These are phyloP conservation scores for Etheostoma spectabile DNA, from an alignment of 2,113 vertebrate genomes.

Conservation along the genomic window DNA sequence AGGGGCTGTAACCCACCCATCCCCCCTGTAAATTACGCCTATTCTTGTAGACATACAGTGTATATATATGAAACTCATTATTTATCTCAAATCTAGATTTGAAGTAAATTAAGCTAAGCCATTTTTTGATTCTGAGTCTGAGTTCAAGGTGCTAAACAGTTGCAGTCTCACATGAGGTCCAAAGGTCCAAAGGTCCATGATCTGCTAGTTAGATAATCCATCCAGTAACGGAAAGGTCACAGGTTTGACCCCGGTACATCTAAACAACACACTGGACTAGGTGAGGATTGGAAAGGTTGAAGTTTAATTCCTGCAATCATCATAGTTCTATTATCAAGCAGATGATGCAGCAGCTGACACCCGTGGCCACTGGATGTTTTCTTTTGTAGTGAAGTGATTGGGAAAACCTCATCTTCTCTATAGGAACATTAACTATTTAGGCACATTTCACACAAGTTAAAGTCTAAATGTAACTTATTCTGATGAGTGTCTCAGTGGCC, in stretches of 20 bases:
- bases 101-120: no score
- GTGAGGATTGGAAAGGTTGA: not conserved
- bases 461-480: not conserved
- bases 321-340: not conserved
- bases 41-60: no score
- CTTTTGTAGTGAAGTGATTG: not conserved
- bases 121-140: no score
- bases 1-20: no score
- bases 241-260: not conserved
- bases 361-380: not conserved
- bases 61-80: no score
- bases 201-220: not conserved
- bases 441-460: no score
- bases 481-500: not conserved
- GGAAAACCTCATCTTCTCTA: not conserved
- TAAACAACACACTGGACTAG: not conserved
- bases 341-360: not conserved
- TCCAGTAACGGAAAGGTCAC: not conserved
- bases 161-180: not conserved
- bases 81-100: no score
- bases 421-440: not conserved
- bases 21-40: no score
- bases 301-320: not conserved
- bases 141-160: not conserved
- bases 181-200: not conserved